These are phyloP conservation scores for Cerastis leucographa DNA, from an alignment of 2,888 invertebrate genomes.

Conservation along the genomic window DNA sequence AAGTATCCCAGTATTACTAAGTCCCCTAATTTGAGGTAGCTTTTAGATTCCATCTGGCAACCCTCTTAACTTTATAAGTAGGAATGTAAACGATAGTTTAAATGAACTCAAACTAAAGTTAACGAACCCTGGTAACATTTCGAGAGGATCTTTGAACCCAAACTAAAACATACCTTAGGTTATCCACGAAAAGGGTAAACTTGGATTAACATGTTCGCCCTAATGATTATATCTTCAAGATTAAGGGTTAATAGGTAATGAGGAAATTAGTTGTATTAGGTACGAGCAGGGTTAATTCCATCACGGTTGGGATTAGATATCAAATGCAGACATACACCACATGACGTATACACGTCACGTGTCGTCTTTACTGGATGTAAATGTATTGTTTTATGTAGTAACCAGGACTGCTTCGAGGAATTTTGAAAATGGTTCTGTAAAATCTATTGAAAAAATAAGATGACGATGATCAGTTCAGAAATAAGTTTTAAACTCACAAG, in stretches of 20 bases:
- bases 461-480: background rate
- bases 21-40: background rate
- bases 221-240: slow-evolving; percentile 22
- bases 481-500: no score
- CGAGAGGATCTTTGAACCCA: slow-evolving; percentile 18
- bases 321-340: background rate
- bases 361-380: background rate
- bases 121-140: slow-evolving; percentile 12
- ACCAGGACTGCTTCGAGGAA: background rate
- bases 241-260: slow-evolving; percentile 20
- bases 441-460: background rate
- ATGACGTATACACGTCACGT: background rate
- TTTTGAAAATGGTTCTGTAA: background rate
- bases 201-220: slow-evolving; percentile 22
- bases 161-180: background rate
- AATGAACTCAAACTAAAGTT: slow-evolving; percentile 38
- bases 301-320: background rate
- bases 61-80: slow-evolving; percentile 33
- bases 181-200: slow-evolving; percentile 8
- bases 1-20: background rate
- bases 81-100: slow-evolving; percentile 33
- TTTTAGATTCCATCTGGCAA: slow-evolving; percentile 9
- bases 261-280: slow-evolving; percentile 21
- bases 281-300: background rate
- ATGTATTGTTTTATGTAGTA: background rate